Conservation (phyloP, 1,140 invertebrate species). For the Saccostrea echinata region DNA sequence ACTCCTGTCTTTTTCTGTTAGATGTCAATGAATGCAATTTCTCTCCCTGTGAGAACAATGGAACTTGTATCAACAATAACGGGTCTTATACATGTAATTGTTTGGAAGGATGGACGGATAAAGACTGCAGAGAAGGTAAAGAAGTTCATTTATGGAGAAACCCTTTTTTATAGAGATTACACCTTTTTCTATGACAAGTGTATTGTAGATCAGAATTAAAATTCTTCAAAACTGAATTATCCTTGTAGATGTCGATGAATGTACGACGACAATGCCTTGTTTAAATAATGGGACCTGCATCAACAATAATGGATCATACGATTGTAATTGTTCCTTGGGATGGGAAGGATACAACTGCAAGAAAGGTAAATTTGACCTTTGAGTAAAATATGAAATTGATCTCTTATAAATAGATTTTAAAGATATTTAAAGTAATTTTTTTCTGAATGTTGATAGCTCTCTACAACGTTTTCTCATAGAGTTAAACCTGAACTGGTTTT, state of each 20-base stretch:
- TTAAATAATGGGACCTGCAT: slow-evolving; percentile 74
- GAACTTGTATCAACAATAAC: slow-evolving; percentile 17
- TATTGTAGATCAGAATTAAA: too few relatives aligned
- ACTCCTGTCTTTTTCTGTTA: not conserved
- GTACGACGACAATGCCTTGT: slow-evolving; percentile 71
- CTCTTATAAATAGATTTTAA: not conserved
- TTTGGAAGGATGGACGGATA: slow-evolving; percentile 15
- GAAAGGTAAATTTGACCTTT: too few relatives aligned
- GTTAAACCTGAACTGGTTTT: too few relatives aligned
- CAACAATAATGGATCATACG: slow-evolving; percentile 71
- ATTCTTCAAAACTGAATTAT: too few relatives aligned
- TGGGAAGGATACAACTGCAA: slow-evolving; percentile 78
- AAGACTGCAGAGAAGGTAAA: slow-evolving; percentile 32
- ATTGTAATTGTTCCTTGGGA: slow-evolving; percentile 85
- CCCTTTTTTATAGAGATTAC: slow-evolving; percentile 76
- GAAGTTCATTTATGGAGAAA: slow-evolving; percentile 63
- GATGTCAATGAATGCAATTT: slow-evolving; percentile 38
- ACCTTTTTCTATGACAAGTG: not conserved
- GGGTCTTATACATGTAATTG: slow-evolving; percentile 26
- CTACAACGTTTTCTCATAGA: too few relatives aligned
- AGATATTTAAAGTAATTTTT: too few relatives aligned
- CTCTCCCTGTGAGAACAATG: slow-evolving; percentile 40
- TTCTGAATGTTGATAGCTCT: too few relatives aligned
- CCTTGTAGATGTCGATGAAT: slow-evolving; percentile 81
- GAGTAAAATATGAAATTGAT: too few relatives aligned